Conservation (phyloP, 2,113 vertebrate genomes). For the Buteo buteo region DNA sequence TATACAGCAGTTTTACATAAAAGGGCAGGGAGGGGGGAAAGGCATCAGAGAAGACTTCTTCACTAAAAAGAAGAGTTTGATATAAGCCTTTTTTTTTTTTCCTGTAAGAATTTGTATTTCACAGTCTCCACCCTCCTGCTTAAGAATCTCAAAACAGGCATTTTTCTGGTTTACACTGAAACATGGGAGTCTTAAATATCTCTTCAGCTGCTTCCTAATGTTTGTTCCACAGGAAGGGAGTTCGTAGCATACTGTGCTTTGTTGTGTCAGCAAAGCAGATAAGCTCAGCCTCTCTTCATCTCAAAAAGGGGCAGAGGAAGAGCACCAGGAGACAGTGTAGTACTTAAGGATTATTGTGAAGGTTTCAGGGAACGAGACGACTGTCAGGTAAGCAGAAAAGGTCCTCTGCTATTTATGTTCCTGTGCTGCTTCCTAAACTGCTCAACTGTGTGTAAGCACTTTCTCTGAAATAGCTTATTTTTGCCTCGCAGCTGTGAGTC, state of each 20-base stretch:
- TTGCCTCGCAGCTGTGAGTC: neutral
- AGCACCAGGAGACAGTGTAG: neutral
- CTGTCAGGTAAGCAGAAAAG: neutral
- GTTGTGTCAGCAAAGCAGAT: neutral
- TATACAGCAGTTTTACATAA: neutral
- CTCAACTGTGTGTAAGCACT: neutral
- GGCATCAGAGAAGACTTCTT: neutral
- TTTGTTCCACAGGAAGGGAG: slow-evolving; percentile 59
- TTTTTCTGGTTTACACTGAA: slow-evolving; percentile 1
- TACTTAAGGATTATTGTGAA: neutral
- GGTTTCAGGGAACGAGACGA: neutral
- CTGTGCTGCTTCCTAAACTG: neutral
- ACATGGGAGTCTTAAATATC: neutral
- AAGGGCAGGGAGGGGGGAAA: accelerated
- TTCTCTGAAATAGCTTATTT: neutral
- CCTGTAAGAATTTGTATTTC: neutral
- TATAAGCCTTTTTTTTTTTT: neutral
- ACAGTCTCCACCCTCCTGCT: neutral
- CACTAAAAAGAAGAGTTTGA: neutral
- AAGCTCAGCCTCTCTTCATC: neutral
- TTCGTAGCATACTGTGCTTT: neutral
- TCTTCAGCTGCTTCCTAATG: slow-evolving; percentile 48
- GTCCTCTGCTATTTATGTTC: neutral
- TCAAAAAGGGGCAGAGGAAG: neutral
- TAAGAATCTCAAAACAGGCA: neutral